Evolutionary conservation across 2,113 vertebrate genomes (phyloP).

Genomic region (Solenodon paradoxus): DNA sequence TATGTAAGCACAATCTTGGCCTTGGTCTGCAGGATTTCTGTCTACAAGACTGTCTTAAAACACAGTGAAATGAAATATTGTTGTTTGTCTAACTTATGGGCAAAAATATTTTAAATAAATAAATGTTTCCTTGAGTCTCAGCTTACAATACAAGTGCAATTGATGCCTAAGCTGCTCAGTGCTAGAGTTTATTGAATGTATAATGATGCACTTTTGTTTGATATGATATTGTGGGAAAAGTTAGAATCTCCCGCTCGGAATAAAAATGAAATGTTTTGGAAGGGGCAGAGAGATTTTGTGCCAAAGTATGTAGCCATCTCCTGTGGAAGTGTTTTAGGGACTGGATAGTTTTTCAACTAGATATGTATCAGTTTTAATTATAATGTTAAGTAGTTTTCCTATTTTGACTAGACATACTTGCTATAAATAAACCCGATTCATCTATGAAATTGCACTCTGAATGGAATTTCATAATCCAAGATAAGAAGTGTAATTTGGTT

Average conservation of each 20-base stretch:
- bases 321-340: slow-evolving; percentile 59
- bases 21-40: slow-evolving; percentile 36
- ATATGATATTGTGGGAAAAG: slow-evolving; percentile 65
- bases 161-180: background rate
- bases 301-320: slow-evolving; percentile 61
- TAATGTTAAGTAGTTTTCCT: slow-evolving; percentile 70
- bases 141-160: slow-evolving; percentile 65
- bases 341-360: slow-evolving; percentile 63
- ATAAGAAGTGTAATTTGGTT: slow-evolving; percentile 59
- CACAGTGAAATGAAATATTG: slow-evolving; percentile 57
- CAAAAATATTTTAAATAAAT: slow-evolving; percentile 76
- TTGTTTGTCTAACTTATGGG: slow-evolving; percentile 47
- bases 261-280: slow-evolving; percentile 48
- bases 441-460: slow-evolving; percentile 40
- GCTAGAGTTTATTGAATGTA: slow-evolving; percentile 23
- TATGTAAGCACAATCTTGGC: slow-evolving; percentile 71
- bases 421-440: slow-evolving; percentile 68
- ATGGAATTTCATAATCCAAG: slow-evolving; percentile 53
- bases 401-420: slow-evolving; percentile 64
- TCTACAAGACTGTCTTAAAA: slow-evolving; percentile 61
- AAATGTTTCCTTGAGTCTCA: slow-evolving; percentile 70
- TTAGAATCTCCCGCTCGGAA: background rate
- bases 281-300: slow-evolving; percentile 23
- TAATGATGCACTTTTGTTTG: slow-evolving; percentile 44
- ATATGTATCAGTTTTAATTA: slow-evolving; percentile 78